Base-by-base conservation (phyloP, 1,140 invertebrate genomes). In the Trichonephila inaurata region DNA sequence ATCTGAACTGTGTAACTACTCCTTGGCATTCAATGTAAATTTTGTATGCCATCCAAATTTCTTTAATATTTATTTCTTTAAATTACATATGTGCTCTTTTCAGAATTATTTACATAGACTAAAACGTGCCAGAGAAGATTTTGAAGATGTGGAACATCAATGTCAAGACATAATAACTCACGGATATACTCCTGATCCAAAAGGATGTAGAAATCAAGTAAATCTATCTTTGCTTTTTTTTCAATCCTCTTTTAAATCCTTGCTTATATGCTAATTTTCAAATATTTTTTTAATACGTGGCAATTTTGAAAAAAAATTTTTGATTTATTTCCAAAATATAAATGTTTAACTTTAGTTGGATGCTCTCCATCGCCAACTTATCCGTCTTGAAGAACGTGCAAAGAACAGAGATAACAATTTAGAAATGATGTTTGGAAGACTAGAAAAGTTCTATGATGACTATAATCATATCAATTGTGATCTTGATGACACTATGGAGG, bases 341-440 rank as follows among this genome's bases (percentile, higher is more conserved):
- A 69, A 77, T 66, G 21, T 19, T 24, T 58, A n/a, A 33, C 81
- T 93, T 96, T 82, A 95, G 92, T 33, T 95, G 82, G 95, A 95
- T 51, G 91, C 92, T 66, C 83, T 95, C 8, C 85, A 91, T 44
- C 91, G 94, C 19, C 95, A 95, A 87, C 66, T 94, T 10, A 91
- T 90, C 24, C 83, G 94, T 33, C 85, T 95, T 4, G 92, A 94
- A 51, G 95, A 95, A 40, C 58, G 97, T 62, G 97, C 97, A 1
- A 96, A 97, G 44, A 96, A 96, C 88, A 97, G 98, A 87, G 97
- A 98, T 95, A 97, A 97, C 92, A 97, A 97, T 94, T 95, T 99
- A 19, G 97, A 98, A 95, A 97, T 97, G 40, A 94, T 94, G 91
- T 58, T 95, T 1, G 64, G 51, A 14, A 86, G 94, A 72, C 86